Conservation (phyloP, 2,888 invertebrate genomes). For the Folsomia candida region DNA sequence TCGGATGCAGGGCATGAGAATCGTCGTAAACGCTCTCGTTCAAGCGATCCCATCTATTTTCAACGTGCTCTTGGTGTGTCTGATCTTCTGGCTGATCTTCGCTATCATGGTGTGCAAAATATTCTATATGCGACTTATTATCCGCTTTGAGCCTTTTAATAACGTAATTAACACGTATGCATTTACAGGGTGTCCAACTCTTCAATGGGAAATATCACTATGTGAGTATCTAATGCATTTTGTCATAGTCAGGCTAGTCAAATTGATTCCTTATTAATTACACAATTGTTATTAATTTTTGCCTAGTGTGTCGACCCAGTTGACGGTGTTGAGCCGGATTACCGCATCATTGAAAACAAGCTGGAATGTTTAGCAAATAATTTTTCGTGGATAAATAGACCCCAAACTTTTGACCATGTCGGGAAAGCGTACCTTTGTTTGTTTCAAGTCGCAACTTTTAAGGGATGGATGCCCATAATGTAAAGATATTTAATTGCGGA, state of each 20-base stretch:
- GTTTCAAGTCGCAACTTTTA: slow-evolving; percentile 93
- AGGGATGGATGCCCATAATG: slow-evolving; percentile 99
- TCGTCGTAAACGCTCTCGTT: slow-evolving; percentile 97
- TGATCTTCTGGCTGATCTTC: slow-evolving; percentile 99
- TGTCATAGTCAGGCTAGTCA: too few relatives aligned
- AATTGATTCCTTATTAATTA: too few relatives aligned
- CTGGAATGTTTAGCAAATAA: slow-evolving; percentile 83
- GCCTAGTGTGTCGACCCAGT: slow-evolving; percentile 82
- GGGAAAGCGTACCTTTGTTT: slow-evolving; percentile 94
- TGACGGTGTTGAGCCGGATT: slow-evolving; percentile 71
- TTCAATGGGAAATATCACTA: slow-evolving; percentile 96
- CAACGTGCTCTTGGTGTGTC: slow-evolving; percentile 97
- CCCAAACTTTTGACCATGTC: slow-evolving; percentile 88
- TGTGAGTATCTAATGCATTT: too few relatives aligned
- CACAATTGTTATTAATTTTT: too few relatives aligned
- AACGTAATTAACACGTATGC: too few relatives aligned
- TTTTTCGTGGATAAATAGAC: slow-evolving; percentile 92
- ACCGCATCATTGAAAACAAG: slow-evolving; percentile 81
- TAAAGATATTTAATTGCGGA: too few relatives aligned
- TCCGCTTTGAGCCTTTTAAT: too few relatives aligned
- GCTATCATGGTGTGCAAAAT: slow-evolving; percentile 82
- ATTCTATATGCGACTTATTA: too few relatives aligned
- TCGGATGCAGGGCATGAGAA: slow-evolving; percentile 99
- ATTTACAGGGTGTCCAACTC: slow-evolving; percentile 96
- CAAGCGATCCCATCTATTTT: slow-evolving; percentile 99